phyloP scores from a whole-genome alignment of 1,140 invertebrate species.

The Cyclina sinensis region DNA sequence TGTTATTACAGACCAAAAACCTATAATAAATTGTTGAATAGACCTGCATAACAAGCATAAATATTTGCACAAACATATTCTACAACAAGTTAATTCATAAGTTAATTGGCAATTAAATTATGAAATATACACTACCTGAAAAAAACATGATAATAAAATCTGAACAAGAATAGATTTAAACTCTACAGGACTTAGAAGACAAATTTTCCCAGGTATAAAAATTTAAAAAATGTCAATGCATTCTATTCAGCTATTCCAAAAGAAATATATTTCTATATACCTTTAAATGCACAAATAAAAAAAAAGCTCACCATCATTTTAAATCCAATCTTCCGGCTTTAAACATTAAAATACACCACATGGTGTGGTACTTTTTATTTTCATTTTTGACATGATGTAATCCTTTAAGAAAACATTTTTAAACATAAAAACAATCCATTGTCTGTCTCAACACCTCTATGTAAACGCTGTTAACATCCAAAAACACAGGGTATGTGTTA shows the following conservation, averaged over 20 bases:
- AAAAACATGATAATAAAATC: no score
- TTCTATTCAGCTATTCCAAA: no score
- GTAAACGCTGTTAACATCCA: constrained; percentile 18
- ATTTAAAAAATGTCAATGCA: no score
- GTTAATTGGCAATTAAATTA: neutral
- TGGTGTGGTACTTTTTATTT: neutral
- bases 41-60: neutral
- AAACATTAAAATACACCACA: neutral
- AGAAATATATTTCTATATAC: no score
- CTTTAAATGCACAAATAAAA: no score
- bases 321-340: neutral
- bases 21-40: neutral
- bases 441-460: constrained; percentile 18
- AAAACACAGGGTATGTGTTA: neutral
- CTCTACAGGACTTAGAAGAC: no score
- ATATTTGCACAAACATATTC: neutral
- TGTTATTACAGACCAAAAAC: neutral
- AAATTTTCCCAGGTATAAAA: no score
- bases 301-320: constrained; percentile 15
- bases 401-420: constrained; percentile 15
- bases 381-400: neutral
- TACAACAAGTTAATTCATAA: neutral
- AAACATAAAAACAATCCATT: constrained; percentile 23
- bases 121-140: no score
- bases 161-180: no score